Evolutionary conservation across 35 echinoderm and acorn worm genomes (phyloP), one percentile per base, ranked within the genome.

Genomic region (Apostichopus japonicus): DNA sequence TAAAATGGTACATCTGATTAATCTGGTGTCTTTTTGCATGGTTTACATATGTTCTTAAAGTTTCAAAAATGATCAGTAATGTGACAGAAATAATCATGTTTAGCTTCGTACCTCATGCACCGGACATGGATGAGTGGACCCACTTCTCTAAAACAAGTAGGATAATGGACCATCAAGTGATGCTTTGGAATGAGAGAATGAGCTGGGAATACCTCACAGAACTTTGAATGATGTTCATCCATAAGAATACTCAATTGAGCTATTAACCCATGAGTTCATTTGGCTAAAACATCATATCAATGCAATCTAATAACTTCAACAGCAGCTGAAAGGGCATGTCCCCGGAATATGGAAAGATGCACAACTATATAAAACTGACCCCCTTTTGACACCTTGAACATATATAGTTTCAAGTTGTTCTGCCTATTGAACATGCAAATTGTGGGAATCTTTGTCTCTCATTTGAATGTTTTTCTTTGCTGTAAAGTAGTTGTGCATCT

Each of bases 51-150:
- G 53, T 90, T 90, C 24, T 77, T 90, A 54, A 72, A 76, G 72
- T 78, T 91, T 21, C 72, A 72, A 53, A 17, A 71, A 52, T 53
- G 23, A 52, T 53, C 89, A 53, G 89, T 72, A 78, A 77, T 71
- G 17, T 54, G 89, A 77, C 89, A 52, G 54, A 91, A 25, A 77
- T 79, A 91, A 53, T 91, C 19, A 83, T 92, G 77, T 82, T 65
- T 92, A 44, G 91, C 91, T 92, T 92, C 91, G 25, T 92, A 92
- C 56, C 91, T 56, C 91, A 92, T 92, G 57, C 91, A 83, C 91
- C 91, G 83, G 17, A 92, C 55, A 92, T 92, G 91, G 6, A 82
- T 10, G 13, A 92, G 91, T 24, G 78, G 51, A 65, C 59, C 55
- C 5, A 56, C 53, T 79, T 92, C 56, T 61, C 51, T 15, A 24